These are phyloP conservation scores for Leptopterna dolabrata DNA, from an alignment of 2,888 invertebrate genomes.

Conservation along the genomic window DNA sequence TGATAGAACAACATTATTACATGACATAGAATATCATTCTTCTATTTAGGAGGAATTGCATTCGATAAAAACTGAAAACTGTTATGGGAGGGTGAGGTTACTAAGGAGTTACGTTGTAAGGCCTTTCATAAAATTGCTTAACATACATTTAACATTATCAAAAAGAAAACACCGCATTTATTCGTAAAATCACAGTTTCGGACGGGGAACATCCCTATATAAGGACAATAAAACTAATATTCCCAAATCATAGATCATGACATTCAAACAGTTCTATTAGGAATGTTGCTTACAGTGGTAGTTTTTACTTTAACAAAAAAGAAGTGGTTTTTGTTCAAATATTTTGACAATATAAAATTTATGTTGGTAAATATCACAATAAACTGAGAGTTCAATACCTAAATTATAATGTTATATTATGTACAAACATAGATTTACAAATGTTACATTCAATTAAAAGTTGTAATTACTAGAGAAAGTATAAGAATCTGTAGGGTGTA, in stretches of 20 bases:
- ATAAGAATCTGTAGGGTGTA: slow-evolving; percentile 49
- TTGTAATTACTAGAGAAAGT: slow-evolving; percentile 49
- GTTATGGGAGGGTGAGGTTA: background rate
- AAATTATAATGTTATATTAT: slow-evolving; percentile 49
- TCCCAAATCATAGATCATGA: slow-evolving; percentile 1
- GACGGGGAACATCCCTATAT: slow-evolving; percentile 55
- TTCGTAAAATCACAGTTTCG: slow-evolving; percentile 54
- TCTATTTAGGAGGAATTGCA: slow-evolving; percentile 30
- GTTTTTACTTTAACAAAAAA: slow-evolving; percentile 10
- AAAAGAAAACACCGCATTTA: slow-evolving; percentile 46
- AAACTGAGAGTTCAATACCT: slow-evolving; percentile 44
- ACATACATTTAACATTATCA: slow-evolving; percentile 43
- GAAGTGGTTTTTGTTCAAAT: slow-evolving; percentile 5
- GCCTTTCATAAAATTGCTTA: slow-evolving; percentile 42
- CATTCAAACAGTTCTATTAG: slow-evolving; percentile 42
- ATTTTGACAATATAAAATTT: slow-evolving; percentile 48
- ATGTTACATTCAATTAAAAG: slow-evolving; percentile 30
- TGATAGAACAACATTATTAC: slow-evolving; percentile 43
- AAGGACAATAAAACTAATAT: slow-evolving; percentile 48
- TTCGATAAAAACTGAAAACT: slow-evolving; percentile 18
- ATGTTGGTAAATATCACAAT: slow-evolving; percentile 44
- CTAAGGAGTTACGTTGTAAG: slow-evolving; percentile 29
- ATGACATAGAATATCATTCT: slow-evolving; percentile 29
- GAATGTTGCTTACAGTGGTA: slow-evolving; percentile 6
- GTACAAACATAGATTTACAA: slow-evolving; percentile 45